These are phyloP conservation scores for Crotalus tigris DNA, from an alignment of 2,113 vertebrate species.

Conservation along the genomic window DNA sequence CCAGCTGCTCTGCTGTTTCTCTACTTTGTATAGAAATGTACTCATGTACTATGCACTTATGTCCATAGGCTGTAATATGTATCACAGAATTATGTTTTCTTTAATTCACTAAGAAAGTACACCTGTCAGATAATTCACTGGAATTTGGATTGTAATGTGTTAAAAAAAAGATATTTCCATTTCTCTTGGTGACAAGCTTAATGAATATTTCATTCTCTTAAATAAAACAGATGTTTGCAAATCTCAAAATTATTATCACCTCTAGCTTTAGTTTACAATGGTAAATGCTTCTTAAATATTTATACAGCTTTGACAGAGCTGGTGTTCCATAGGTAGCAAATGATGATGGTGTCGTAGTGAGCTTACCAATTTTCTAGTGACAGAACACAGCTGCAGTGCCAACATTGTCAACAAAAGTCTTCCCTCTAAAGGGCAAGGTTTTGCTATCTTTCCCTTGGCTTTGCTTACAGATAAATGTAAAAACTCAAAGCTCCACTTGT, in stretches of 20 bases:
- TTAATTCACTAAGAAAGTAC: not conserved
- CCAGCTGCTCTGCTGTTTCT: not conserved
- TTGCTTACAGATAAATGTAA: not conserved
- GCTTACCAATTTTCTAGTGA: not conserved
- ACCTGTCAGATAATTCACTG: conserved; percentile 19
- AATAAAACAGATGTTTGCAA: conserved; percentile 39
- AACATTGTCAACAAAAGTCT: not conserved
- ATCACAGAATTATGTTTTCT: not conserved
- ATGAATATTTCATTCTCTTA: conserved; percentile 40
- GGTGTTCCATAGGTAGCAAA: not conserved
- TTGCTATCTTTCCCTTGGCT: not conserved
- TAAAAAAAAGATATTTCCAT: conserved; percentile 31
- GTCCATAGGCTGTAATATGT: not conserved
- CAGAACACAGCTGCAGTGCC: not conserved
- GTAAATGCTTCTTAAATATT: conserved; percentile 8
- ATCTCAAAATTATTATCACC: conserved; percentile 7
- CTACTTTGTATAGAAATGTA: not conserved
- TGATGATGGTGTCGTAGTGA: not conserved
- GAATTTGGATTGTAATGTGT: not conserved
- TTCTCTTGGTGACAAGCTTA: conserved; percentile 13
- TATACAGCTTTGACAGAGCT: not conserved
- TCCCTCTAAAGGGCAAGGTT: not conserved
- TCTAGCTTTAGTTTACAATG: not conserved
- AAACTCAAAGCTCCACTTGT: not conserved
- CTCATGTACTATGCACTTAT: not conserved